Conservation (phyloP, 2,113 vertebrate genomes). For the Helogale parvula region DNA sequence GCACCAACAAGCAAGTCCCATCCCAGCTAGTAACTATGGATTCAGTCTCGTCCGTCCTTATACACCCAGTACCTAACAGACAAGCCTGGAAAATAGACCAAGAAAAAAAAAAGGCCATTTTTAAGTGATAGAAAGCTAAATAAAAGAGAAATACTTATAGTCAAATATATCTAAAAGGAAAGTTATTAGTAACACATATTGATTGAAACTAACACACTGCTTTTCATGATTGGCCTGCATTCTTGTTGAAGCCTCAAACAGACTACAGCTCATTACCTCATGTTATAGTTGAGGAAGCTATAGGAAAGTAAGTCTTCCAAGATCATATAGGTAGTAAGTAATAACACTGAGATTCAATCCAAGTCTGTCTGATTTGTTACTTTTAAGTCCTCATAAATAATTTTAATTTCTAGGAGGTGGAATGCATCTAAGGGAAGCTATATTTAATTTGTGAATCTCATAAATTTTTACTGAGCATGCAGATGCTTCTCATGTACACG, state of each 20-base stretch:
- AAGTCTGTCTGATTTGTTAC: neutral
- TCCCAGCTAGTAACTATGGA: neutral
- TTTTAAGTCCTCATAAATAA: neutral
- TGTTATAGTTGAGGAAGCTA: neutral
- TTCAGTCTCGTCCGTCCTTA: neutral
- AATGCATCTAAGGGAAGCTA: neutral
- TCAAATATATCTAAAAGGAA: neutral
- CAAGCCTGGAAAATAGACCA: neutral
- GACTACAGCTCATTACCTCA: rapidly evolving
- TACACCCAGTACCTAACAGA: neutral
- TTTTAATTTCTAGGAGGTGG: neutral
- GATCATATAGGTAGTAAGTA: neutral
- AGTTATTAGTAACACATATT: neutral
- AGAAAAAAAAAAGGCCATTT: neutral
- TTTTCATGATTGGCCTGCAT: neutral
- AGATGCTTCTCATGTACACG: neutral
- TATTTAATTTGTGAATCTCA: neutral
- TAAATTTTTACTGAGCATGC: neutral
- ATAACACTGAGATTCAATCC: neutral
- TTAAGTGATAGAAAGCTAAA: neutral
- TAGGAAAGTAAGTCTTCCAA: neutral
- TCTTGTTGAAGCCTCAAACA: neutral
- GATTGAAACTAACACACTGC: neutral
- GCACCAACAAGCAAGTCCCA: neutral
- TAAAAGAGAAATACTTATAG: neutral